Evolutionary conservation across 2,797 vertebrate genomes (phyloP).

Genomic region (Pterois miles): DNA sequence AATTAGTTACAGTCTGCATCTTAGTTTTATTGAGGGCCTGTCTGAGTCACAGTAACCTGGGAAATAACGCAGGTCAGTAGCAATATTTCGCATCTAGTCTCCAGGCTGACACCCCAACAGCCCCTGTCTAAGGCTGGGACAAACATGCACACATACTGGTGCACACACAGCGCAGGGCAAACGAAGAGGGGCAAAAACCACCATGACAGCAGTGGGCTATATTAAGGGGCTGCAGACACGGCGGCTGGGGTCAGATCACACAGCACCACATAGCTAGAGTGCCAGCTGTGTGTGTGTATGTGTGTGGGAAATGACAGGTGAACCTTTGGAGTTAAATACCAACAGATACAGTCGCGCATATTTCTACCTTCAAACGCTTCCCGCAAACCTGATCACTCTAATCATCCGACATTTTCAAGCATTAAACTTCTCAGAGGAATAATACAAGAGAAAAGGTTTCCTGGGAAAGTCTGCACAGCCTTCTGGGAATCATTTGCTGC

Average conservation of each 20-base stretch:
- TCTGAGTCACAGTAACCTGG: conserved; percentile 77
- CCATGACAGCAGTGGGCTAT: conserved; percentile 78
- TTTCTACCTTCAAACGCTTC: conserved; percentile 43
- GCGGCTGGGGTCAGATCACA: conserved; percentile 78
- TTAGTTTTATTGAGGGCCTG: conserved; percentile 15
- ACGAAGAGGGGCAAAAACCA: conserved; percentile 58
- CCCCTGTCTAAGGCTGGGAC: conserved; percentile 46
- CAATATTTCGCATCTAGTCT: conserved; percentile 81
- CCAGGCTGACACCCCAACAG: conserved; percentile 54
- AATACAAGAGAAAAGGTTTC: neutral
- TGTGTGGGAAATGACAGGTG: conserved; percentile 66
- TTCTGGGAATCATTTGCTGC: neutral
- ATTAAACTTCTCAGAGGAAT: neutral
- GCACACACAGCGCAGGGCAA: conserved; percentile 44
- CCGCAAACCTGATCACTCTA: conserved; percentile 7
- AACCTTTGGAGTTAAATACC: conserved; percentile 52
- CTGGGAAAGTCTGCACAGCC: neutral
- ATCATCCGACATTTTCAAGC: conserved; percentile 12
- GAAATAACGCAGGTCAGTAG: conserved; percentile 78
- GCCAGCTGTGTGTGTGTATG: conserved; percentile 57
- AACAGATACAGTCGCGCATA: conserved; percentile 36
- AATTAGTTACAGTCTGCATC: neutral
- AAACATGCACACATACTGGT: conserved; percentile 53
- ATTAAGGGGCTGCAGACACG: conserved; percentile 78
- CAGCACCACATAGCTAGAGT: conserved; percentile 69